Conservation (phyloP, 2,797 vertebrate genomes). For the Chromis chromis region DNA sequence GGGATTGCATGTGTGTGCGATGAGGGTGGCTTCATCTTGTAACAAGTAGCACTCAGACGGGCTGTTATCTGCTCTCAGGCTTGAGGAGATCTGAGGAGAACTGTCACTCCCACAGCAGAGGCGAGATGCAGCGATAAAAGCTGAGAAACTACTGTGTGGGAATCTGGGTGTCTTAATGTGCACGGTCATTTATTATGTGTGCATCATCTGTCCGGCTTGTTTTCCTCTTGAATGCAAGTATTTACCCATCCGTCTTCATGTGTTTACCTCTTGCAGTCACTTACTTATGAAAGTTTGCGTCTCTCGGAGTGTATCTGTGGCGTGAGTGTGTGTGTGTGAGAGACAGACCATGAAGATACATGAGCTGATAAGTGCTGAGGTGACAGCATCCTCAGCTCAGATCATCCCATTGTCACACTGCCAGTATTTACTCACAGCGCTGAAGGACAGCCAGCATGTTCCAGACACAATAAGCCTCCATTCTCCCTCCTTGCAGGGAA, state of each 20-base stretch:
- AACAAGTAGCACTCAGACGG: slow-evolving; percentile 85
- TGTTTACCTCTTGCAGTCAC: background rate
- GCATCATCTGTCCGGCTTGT: background rate
- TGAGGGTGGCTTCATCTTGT: slow-evolving; percentile 82
- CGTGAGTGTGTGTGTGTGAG: slow-evolving; percentile 3
- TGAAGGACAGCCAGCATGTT: slow-evolving; percentile 60
- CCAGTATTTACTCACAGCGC: slow-evolving; percentile 67
- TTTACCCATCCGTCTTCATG: background rate
- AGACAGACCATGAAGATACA: slow-evolving; percentile 31
- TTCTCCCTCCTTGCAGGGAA: slow-evolving; percentile 27
- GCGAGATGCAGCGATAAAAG: slow-evolving; percentile 53
- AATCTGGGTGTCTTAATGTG: background rate
- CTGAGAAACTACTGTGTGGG: slow-evolving; percentile 8
- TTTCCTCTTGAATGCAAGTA: background rate
- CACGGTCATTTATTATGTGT: background rate
- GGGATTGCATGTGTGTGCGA: slow-evolving; percentile 79
- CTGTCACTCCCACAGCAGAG: slow-evolving; percentile 63
- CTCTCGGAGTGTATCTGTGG: too few species aligned
- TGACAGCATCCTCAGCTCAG: slow-evolving; percentile 58
- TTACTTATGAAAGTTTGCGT: background rate
- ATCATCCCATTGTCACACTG: slow-evolving; percentile 54
- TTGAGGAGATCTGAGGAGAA: slow-evolving; percentile 55
- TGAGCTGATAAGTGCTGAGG: slow-evolving; percentile 46
- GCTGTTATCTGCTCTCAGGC: slow-evolving; percentile 73
- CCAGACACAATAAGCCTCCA: slow-evolving; percentile 73